Conservation (phyloP, 2,113 vertebrate species). For the Terrapene triunguis region DNA sequence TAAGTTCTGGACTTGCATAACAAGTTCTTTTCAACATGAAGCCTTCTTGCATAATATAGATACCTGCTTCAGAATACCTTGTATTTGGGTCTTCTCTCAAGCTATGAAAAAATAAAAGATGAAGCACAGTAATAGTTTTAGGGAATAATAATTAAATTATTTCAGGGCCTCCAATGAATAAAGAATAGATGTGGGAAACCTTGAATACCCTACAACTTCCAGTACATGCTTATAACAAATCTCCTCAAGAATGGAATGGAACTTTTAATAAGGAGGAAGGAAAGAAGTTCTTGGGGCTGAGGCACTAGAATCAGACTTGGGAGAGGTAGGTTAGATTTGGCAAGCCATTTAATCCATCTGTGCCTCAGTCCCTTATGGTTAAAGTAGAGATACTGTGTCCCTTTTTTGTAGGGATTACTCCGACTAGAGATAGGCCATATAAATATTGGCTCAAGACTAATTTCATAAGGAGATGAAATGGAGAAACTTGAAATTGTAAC, state of each 20-base stretch:
- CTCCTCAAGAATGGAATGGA: not conserved
- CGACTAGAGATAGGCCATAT: not conserved
- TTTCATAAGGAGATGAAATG: not conserved
- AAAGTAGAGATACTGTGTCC: conserved; percentile 6
- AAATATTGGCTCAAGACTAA: not conserved
- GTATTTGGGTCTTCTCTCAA: not conserved
- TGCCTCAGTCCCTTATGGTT: not conserved
- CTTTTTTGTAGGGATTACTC: not conserved
- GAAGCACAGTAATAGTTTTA: conserved; percentile 18
- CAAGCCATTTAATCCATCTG: not conserved
- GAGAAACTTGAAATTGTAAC: not conserved
- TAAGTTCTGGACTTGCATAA: not conserved
- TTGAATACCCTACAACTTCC: not conserved
- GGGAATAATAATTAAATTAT: conserved; percentile 9
- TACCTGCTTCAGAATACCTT: not conserved
- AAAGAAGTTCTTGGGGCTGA: not conserved
- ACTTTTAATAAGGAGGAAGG: conserved; percentile 14
- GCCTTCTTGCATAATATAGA: not conserved
- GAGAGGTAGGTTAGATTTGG: conserved; percentile 8
- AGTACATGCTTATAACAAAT: conserved; percentile 42
- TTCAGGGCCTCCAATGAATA: not conserved
- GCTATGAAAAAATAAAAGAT: not conserved
- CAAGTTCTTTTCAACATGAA: not conserved
- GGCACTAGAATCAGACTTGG: not conserved
- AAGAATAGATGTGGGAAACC: conserved; percentile 38